Conservation (phyloP, 2,797 vertebrate species). For the Thaleichthys pacificus region DNA sequence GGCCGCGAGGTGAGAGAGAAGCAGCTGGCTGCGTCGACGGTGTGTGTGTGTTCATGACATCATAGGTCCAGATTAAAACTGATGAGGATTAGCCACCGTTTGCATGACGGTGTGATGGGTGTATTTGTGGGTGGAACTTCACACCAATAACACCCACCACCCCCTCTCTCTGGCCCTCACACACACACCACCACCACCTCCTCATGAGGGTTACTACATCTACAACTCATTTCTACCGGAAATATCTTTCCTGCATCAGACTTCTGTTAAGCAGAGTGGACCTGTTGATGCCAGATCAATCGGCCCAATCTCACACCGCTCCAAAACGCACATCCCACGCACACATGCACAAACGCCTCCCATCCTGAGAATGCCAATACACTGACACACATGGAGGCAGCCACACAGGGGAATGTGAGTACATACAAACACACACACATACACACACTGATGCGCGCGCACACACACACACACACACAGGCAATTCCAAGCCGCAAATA, state of each 20-base stretch:
- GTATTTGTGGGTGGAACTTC: conserved; percentile 32
- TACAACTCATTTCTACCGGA: conserved; percentile 40
- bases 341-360: conserved; percentile 52
- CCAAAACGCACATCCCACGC: conserved; percentile 71
- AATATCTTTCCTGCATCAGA: conserved; percentile 40
- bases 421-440: conserved; percentile 65
- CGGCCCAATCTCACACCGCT: conserved; percentile 69
- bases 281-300: conserved; percentile 79
- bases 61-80: conserved; percentile 53
- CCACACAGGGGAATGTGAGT: conserved; percentile 12
- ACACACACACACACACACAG: conserved; percentile 69
- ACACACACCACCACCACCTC: conserved; percentile 15
- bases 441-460: conserved; percentile 38
- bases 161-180: conserved; percentile 28
- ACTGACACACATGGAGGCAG: conserved; percentile 23
- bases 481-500: conserved; percentile 90
- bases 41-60: conserved; percentile 56
- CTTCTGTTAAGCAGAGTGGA: conserved; percentile 61
- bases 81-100: conserved; percentile 45
- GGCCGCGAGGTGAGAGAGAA: conserved; percentile 46
- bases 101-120: conserved; percentile 36
- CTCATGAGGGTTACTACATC: conserved; percentile 18
- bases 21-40: conserved; percentile 43
- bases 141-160: conserved; percentile 12
- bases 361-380: conserved; percentile 27